Evolutionary conservation across 2,888 invertebrate species (phyloP).

Genomic region (Epinotia demarniana): DNA sequence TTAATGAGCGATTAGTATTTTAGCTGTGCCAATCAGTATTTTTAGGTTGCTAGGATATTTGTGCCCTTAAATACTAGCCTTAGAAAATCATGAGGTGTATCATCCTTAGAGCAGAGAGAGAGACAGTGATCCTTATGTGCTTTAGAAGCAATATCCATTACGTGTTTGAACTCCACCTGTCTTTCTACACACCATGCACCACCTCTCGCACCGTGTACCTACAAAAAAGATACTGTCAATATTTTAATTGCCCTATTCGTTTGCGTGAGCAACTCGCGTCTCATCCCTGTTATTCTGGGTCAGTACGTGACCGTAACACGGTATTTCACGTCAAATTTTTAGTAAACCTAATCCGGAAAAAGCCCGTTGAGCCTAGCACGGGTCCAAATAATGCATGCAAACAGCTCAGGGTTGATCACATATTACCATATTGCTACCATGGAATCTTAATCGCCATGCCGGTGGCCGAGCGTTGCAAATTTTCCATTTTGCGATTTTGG

Average conservation of each 20-base stretch:
- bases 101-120: too few species aligned
- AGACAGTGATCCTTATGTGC: too few species aligned
- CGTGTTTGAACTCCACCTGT: background rate
- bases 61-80: too few species aligned
- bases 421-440: constrained; percentile 24
- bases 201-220: background rate
- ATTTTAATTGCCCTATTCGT: background rate
- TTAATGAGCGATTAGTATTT: too few species aligned
- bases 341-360: constrained; percentile 6
- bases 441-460: constrained; percentile 1
- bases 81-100: too few species aligned
- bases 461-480: background rate
- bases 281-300: background rate
- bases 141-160: background rate
- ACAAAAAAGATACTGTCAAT: background rate
- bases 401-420: constrained; percentile 8
- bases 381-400: constrained; percentile 54
- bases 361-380: constrained; percentile 1
- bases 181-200: background rate
- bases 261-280: background rate
- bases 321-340: constrained; percentile 1
- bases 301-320: background rate
- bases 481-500: background rate
- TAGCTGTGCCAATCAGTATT: too few species aligned
- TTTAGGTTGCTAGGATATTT: too few species aligned